Evolutionary conservation across 1,140 invertebrate species (phyloP), one percentile per base, ranked within the genome.

Genomic region (Adelges cooleyi): DNA sequence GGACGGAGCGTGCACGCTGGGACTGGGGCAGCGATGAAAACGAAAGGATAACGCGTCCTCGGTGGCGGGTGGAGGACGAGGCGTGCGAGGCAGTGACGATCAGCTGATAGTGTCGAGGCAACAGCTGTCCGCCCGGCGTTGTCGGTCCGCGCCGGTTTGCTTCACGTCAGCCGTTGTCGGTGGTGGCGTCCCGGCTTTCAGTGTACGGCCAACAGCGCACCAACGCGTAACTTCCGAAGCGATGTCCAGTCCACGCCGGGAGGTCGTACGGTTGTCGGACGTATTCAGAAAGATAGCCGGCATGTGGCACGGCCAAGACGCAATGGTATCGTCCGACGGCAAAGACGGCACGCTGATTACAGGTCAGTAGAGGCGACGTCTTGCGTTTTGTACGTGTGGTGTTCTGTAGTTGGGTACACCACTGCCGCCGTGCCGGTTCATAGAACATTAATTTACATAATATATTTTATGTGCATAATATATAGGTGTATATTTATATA

Each of bases 111-210:
- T 25, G 25, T 15, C 20, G 52, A 59, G 56, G 56, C 56, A 62
- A 62, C 56, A 62, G 56, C 56, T 62, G 56, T 62, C 42, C 42
- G 25, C 22, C 54, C 54, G 54, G 54, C 40, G 54, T 44, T 17
- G 11, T 17, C 40, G 40, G 40, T n/a, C 8, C 40, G 40, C 10
- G 42, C n/a, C 17, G 42, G n/a, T 23, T n/a, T 17, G 1, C 10
- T 29, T 18, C 17, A 5, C 11, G 29, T 33, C 5, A 33, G 29
- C 29, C 29, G 29, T 33, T 33, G 29, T 33, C 27, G 23, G 3
- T n/a, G 49, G 15, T 5, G 27, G 27, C 27, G 18, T 11, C 3
- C 36, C 23, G 54, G 54, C 54, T 18, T 27, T 40, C 51, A 62
- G 54, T 59, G 38, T 59, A 25, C 25, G 23, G 40, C 23, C 23